phyloP scores from a whole-genome alignment of 2,113 vertebrate genomes.

The Electrona antarctica region DNA sequence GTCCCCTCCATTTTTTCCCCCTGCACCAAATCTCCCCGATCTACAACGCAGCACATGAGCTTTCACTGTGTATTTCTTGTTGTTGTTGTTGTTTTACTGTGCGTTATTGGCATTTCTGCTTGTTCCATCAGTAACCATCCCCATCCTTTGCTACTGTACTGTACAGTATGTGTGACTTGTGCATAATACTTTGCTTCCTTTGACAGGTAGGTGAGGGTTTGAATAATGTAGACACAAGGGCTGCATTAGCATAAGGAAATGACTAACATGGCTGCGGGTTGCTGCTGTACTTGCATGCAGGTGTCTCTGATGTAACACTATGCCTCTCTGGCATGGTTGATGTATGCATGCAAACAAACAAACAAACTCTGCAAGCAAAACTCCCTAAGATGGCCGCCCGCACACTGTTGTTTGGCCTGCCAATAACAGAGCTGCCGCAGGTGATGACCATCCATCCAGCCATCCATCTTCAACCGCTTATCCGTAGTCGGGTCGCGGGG shows the following conservation, averaged over 20 bases:
- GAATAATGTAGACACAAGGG: slow-evolving; percentile 50
- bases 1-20: too few relatives aligned
- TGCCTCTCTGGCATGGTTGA: slow-evolving; percentile 26
- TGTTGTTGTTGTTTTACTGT: too few relatives aligned
- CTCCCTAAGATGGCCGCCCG: slow-evolving; percentile 35
- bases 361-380: slow-evolving; percentile 33
- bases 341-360: too few relatives aligned
- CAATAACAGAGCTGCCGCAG: too few relatives aligned
- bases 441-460: too few relatives aligned
- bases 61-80: too few relatives aligned
- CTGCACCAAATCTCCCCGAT: too few relatives aligned
- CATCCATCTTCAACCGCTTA: too few relatives aligned
- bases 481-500: too few relatives aligned
- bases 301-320: slow-evolving; percentile 36
- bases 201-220: slow-evolving; percentile 40
- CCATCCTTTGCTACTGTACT: slow-evolving; percentile 35
- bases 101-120: neutral
- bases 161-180: slow-evolving; percentile 5
- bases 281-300: slow-evolving; percentile 26
- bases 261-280: slow-evolving; percentile 45
- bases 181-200: slow-evolving; percentile 54
- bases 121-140: neutral
- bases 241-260: slow-evolving; percentile 44
- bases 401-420: slow-evolving; percentile 41
- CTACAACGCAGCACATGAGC: too few relatives aligned